Evolutionary conservation across 2,113 vertebrate species (phyloP), one percentile per base, ranked within the genome.

Genomic region (Mustelus asterias): DNA sequence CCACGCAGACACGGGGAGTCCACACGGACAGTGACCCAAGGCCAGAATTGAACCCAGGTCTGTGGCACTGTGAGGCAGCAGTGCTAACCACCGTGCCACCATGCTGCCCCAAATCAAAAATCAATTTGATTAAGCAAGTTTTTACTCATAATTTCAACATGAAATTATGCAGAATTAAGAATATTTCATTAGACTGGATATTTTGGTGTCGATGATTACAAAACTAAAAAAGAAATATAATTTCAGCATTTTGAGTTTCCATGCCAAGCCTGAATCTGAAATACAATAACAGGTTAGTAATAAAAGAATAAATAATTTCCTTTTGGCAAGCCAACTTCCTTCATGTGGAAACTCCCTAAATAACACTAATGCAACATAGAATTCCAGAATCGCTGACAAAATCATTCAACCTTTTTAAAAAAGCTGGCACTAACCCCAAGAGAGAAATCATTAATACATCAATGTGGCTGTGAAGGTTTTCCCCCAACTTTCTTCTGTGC

Each of bases 321-420:
- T 93, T n/a, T 33, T 93, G 29, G 41, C 54, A 89, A 93, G 5
- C 60, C n/a, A 92, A 93, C 89, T 65, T 93, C 89, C 89, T 93
- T 65, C n/a, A 37, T 93, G 20, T 67, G 60, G 89, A 60, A 65
- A 93, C 65, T 37, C n/a, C 89, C 89, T 18, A 63, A 92, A 92
- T 65, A 20, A 5, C 9, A 60, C 58, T 65, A 33, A 65, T 92
- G 58, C 16, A 65, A 92, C 85, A 72, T 83, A 65, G 58, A 92
- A 63, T 65, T 63, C 29, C 89, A 65, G 58, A 37, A 92, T 18
- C n/a, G 41, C 78, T 41, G 78, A 83, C 65, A 63, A 93, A 93
- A 67, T 37, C 18, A 65, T 41, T 22, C 63, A 93, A 65, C n/a
- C 10, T 92, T 44, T 83, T 37, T 83, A 44, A 7, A 83, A 76